Base-by-base conservation (phyloP, 2,888 invertebrate species). In the Sinopyrophorus schimmeli region DNA sequence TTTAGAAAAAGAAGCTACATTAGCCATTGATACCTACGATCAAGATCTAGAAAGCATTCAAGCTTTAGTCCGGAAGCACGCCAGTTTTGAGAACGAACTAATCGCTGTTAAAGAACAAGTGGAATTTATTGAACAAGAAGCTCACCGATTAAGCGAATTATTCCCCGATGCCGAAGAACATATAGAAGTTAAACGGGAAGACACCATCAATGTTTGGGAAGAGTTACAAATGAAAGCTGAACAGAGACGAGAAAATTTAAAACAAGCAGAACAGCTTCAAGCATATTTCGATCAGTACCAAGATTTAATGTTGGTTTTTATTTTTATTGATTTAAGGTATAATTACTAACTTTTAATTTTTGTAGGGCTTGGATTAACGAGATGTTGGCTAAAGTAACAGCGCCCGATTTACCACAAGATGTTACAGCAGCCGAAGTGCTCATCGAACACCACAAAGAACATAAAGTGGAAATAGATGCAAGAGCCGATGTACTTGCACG, bases 151-250 rank as follows among this genome's bases (percentile, higher is more conserved):
- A 37, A 89, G 92, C 15, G 83, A 84, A 26, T 80, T 88, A n/a
- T 98, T 92, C 78, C 97, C 97, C 0, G 96, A 97, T 74, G 96
- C 98, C 0, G 83, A 86, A 56, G 94, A 95, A 51, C 98, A 98
- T 73, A 92, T 99, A 47, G 86, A 89, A 11, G 89, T 89, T 3
- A 96, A 97, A 63, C 84, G 92, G 56, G 91, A 93, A 63, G 95
- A 96, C 71, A 92, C 93, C 7, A 81, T 89, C 1, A 89, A 89
- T 51, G 85, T 90, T 0, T 91, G 97, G 83, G 83, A 84, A 38
- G 85, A 87, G 41, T 78, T 98, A 5, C 77, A 87, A 39, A 83
- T 83, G 54, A 87, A 87, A 67, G 87, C 91, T 0, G 84, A 85
- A 23, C 82, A 82, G 46, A 80, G 89, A 61, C 84, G 86, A 62